Evolutionary conservation across 2,113 vertebrate genomes (phyloP), one percentile per base, ranked within the genome.

Genomic region (Nyctereutes procyonoides): DNA sequence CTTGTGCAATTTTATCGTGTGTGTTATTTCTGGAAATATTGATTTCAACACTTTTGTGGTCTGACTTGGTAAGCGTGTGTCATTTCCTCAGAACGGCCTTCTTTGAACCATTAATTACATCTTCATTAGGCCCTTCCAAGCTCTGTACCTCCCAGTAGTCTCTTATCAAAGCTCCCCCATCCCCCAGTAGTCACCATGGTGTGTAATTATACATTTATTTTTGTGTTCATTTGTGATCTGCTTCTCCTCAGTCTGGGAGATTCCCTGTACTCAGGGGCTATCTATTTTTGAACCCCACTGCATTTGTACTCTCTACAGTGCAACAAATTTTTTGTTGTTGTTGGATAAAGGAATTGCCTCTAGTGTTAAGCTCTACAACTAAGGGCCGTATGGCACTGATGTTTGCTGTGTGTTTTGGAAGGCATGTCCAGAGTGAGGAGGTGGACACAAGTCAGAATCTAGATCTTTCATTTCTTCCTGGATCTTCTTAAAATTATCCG

Each of bases 31-130:
- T 62, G 32, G 55, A 94, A 48, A 77, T 65, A 63, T 13, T 2
- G 20, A 10, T 93, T 93, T 84, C 90, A 69, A 3, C 35, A 43
- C 22, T 77, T 20, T 56, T 43, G n/a, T 93, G 51, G 58, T 88
- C 63, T 97, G 79, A 93, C n/a, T 85, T 82, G 82, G 24, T 89
- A 89, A 96, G 15, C 5, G 8, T 38, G 30, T 73, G 38, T 65
- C 10, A 2, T 62, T 85, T 92, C 55, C 56, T 90, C 90, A 35
- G n/a, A 65, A 43, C 85, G 58, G 56, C 17, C 22, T 90, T 93
- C n/a, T 62, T 81, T 5, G 8, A 67, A 84, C 38, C 43, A 26
- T 20, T 84, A 26, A 56, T 74, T 53, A 43, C 17, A 83, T 73
- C 7, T 69, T 85, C 81, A 32, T 58, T 38, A 26, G 69, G 16